Evolutionary conservation across 2,888 invertebrate species (phyloP).

Genomic region (Amblyteles armatorius): DNA sequence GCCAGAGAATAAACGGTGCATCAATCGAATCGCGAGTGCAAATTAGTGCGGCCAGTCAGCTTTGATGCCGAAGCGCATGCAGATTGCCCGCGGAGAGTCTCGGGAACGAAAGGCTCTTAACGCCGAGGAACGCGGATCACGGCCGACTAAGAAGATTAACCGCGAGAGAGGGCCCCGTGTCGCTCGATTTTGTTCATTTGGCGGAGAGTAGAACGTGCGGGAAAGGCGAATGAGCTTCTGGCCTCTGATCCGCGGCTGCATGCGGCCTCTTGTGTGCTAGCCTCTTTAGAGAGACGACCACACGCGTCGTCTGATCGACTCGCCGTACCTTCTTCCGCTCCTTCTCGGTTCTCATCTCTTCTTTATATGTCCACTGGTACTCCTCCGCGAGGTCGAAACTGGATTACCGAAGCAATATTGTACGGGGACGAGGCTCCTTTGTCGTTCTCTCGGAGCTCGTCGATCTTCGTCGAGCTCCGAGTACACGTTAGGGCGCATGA

Average conservation of each 20-base stretch:
- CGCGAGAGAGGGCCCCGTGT: conserved; percentile 29
- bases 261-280: conserved; percentile 64
- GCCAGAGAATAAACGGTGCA: conserved; percentile 4
- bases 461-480: conserved; percentile 63
- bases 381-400: conserved; percentile 61
- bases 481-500: background rate
- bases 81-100: conserved; percentile 40
- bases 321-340: conserved; percentile 58
- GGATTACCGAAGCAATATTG: conserved; percentile 67
- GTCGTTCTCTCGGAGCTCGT: conserved; percentile 71
- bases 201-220: conserved; percentile 33
- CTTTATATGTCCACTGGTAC: conserved; percentile 64
- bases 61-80: conserved; percentile 45
- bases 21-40: conserved; percentile 37
- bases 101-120: conserved; percentile 46
- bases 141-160: conserved; percentile 60
- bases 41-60: conserved; percentile 36
- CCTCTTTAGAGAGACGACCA: conserved; percentile 76
- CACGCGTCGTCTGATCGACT: conserved; percentile 77
- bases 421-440: conserved; percentile 68
- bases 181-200: conserved; percentile 62
- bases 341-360: conserved; percentile 56
- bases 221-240: conserved; percentile 57
- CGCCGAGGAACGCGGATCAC: conserved; percentile 35
- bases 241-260: conserved; percentile 52